Conservation (phyloP, 2,797 vertebrate genomes). For the Crocodylus rhombifer region DNA sequence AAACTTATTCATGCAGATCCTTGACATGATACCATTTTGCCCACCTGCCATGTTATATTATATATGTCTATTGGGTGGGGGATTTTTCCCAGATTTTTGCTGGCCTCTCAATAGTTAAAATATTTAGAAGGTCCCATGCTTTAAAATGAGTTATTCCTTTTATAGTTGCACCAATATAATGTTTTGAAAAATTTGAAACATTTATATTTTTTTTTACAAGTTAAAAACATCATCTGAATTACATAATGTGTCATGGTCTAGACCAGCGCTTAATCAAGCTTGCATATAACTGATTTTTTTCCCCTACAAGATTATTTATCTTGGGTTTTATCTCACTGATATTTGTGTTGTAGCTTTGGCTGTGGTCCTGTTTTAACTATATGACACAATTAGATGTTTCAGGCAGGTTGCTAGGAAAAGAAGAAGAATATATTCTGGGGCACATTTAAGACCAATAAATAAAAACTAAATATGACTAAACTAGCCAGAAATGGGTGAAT, state of each 20-base stretch:
- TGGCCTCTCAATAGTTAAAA: neutral
- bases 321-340: slow-evolving; percentile 47
- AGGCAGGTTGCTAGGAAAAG: slow-evolving; percentile 27
- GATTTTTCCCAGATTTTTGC: neutral
- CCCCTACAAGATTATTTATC: slow-evolving; percentile 19
- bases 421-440: slow-evolving; percentile 44
- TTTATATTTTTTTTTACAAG: slow-evolving; percentile 1
- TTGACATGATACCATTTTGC: neutral
- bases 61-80: neutral
- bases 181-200: neutral
- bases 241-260: neutral
- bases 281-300: neutral
- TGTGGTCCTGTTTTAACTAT: slow-evolving; percentile 46
- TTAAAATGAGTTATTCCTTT: neutral
- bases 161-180: neutral
- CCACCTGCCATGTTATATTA: neutral
- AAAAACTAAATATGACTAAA: slow-evolving; percentile 62
- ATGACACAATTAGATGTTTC: slow-evolving; percentile 56
- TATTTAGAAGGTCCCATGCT: neutral
- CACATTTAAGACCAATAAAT: slow-evolving; percentile 50
- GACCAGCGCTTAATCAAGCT: slow-evolving; percentile 12
- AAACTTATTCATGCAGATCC: neutral
- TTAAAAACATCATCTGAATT: neutral
- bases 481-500: slow-evolving; percentile 30
- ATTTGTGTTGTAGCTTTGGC: slow-evolving; percentile 27